Conservation (phyloP, 2,113 vertebrate species). For the Rynchops niger region DNA sequence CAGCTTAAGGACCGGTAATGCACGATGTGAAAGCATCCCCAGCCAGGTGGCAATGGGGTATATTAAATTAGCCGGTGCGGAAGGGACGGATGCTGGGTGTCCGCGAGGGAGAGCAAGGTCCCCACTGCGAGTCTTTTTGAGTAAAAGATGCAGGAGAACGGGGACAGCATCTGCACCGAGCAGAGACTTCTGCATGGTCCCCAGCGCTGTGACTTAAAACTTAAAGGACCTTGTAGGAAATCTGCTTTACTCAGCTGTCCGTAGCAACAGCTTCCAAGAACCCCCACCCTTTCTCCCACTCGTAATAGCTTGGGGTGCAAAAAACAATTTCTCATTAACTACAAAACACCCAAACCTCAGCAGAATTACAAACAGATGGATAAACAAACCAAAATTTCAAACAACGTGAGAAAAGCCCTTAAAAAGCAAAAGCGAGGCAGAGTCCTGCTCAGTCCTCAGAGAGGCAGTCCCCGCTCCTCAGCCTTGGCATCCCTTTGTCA, state of each 20-base stretch:
- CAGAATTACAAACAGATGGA: conserved; percentile 40
- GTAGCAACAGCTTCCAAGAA: neutral
- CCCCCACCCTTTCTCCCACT: neutral
- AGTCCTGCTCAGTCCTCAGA: neutral
- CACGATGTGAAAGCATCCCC: neutral
- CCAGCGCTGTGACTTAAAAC: neutral
- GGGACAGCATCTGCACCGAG: neutral
- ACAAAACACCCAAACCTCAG: conserved; percentile 22
- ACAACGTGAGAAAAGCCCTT: neutral
- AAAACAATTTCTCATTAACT: neutral
- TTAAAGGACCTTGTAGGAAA: neutral
- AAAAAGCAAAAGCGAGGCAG: neutral
- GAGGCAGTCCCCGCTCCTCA: neutral
- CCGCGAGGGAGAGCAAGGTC: neutral
- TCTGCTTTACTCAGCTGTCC: neutral
- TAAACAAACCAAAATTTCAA: neutral
- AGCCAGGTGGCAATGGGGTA: neutral
- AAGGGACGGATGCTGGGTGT: neutral
- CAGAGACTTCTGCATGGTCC: neutral
- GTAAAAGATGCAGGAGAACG: neutral
- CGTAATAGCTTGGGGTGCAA: neutral
- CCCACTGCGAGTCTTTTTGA: neutral
- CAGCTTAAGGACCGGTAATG: neutral
- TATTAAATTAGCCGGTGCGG: neutral
- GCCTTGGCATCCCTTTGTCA: neutral